A percentile compares a stretch with the other conserved stretches of the same genome.
Evolutionary conservation across 2,113 vertebrate genomes (phyloP).

Genomic region (Eulemur macaco): DNA sequence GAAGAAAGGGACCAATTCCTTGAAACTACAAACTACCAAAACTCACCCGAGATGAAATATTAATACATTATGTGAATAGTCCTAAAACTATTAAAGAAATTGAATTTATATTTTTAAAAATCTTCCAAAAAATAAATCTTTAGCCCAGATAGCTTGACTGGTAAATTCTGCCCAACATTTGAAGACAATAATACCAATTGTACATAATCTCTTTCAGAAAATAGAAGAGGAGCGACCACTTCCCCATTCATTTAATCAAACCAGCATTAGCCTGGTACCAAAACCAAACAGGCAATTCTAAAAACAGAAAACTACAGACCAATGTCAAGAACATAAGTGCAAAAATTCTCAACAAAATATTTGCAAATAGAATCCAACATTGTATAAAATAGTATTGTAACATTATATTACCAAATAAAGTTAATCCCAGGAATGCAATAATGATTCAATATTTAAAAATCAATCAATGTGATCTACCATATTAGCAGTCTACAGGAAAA

Average conservation of each 20-base stretch:
- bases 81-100: not conserved
- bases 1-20: not conserved
- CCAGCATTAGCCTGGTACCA: not conserved
- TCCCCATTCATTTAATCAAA: not conserved
- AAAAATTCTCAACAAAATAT: not conserved
- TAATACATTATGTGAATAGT: not conserved
- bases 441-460: not conserved
- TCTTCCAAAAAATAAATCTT: not conserved
- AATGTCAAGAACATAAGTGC: not conserved
- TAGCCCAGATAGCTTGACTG: not conserved
- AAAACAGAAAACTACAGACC: not conserved
- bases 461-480: not conserved
- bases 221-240: not conserved
- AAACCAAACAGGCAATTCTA: not conserved
- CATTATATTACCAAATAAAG: not conserved
- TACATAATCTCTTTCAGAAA: not conserved
- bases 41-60: not conserved
- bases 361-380: not conserved
- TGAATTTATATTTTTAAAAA: not conserved
- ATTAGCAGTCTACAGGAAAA: not conserved
- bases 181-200: not conserved
- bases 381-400: not conserved
- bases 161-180: not conserved
- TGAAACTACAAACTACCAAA: not conserved
- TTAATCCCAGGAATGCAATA: not conserved